Evolutionary conservation across 2,797 vertebrate species (phyloP).

Genomic region (Atherinosoma microstoma): DNA sequence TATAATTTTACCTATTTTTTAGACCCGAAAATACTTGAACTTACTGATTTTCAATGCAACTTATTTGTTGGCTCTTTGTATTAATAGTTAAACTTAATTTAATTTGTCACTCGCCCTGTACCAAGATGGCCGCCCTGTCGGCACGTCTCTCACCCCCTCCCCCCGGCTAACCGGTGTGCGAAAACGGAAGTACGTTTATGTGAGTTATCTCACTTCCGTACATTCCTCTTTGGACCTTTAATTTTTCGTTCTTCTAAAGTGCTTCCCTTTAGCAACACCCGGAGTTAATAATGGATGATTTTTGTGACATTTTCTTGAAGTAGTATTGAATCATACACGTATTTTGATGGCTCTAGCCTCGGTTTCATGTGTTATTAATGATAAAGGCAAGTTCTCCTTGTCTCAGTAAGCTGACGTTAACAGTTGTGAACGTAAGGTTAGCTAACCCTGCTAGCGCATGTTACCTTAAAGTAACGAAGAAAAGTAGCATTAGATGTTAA

Average conservation of each 20-base stretch:
- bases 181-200: conserved; percentile 48
- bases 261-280: conserved; percentile 1
- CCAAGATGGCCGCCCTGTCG: no score
- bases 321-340: neutral
- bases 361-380: conserved; percentile 1
- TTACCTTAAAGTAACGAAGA: conserved; percentile 21
- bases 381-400: conserved; percentile 9
- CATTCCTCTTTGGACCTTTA: conserved; percentile 28
- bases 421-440: conserved; percentile 29
- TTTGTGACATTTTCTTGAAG: neutral
- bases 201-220: conserved; percentile 36
- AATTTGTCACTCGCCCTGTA: no score
- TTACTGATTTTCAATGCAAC: no score
- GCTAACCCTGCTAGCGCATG: conserved; percentile 61
- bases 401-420: conserved; percentile 41
- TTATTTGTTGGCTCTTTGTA: no score
- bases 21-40: no score
- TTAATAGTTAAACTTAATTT: no score
- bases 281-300: neutral
- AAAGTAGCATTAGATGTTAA: conserved; percentile 12
- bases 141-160: no score
- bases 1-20: no score
- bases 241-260: conserved; percentile 29
- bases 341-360: conserved; percentile 21
- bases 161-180: neutral